Evolutionary conservation across 2,797 vertebrate species (phyloP).

Genomic region (Tarsius wallacei): DNA sequence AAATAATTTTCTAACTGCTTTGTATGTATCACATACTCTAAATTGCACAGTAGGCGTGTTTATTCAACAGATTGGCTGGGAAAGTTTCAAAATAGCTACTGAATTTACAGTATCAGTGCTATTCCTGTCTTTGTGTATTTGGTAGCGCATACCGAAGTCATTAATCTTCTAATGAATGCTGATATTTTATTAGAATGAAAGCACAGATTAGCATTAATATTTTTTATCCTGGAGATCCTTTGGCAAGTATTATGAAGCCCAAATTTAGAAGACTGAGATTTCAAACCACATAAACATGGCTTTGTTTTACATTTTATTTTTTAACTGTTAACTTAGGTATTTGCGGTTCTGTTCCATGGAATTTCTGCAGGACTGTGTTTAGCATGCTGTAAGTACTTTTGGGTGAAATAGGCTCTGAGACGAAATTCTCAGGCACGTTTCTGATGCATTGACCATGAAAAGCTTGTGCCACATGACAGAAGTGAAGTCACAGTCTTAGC

Average conservation of each 20-base stretch:
- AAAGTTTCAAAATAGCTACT: constrained; percentile 87
- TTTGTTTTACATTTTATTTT: constrained; percentile 89
- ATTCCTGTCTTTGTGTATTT: constrained; percentile 90
- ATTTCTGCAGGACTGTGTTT: constrained; percentile 89
- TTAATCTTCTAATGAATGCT: constrained; percentile 91
- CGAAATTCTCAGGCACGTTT: constrained; percentile 90
- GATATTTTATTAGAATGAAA: constrained; percentile 92
- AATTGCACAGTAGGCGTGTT: constrained; percentile 92
- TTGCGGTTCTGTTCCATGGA: constrained; percentile 88
- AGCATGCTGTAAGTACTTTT: constrained; percentile 91
- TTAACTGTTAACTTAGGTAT: constrained; percentile 89
- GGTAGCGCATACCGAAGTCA: constrained; percentile 90
- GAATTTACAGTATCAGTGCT: constrained; percentile 89
- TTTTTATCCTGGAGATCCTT: constrained; percentile 90
- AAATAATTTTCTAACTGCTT: constrained; percentile 93
- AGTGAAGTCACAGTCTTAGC: constrained; percentile 85
- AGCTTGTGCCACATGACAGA: constrained; percentile 88
- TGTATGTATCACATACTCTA: constrained; percentile 92
- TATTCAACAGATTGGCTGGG: constrained; percentile 90
- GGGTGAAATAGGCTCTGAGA: constrained; percentile 91
- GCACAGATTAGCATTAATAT: constrained; percentile 92
- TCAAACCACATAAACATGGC: constrained; percentile 88
- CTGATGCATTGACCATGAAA: constrained; percentile 89
- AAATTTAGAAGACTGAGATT: constrained; percentile 88
- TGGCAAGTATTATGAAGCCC: constrained; percentile 86